Percentiles rank a stretch among this genome's conserved stretches.
Evolutionary conservation across 1,140 invertebrate genomes (phyloP).

Genomic region (Oscheius sp.): DNA sequence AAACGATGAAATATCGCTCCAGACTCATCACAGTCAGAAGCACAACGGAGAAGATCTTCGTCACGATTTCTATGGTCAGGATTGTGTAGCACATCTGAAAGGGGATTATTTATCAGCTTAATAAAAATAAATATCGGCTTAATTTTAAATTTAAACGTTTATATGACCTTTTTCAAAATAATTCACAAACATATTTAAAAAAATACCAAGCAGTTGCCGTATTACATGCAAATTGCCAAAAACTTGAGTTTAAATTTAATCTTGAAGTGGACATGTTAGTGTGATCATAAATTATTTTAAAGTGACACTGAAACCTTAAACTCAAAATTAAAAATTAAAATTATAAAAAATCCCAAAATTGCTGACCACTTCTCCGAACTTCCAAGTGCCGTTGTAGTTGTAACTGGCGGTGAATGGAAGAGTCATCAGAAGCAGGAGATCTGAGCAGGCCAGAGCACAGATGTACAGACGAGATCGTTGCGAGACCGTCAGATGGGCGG

Average conservation of each 20-base stretch:
- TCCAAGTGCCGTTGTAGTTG: conserved; percentile 25
- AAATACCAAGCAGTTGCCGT: too few relatives aligned
- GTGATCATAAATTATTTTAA: too few relatives aligned
- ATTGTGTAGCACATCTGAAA: conserved; percentile 26
- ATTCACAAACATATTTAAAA: too few relatives aligned
- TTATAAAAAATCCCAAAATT: background rate
- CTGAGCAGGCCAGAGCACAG: conserved; percentile 19
- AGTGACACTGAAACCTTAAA: too few relatives aligned
- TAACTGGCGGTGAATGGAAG: conserved; percentile 27
- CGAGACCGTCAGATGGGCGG: conserved; percentile 21
- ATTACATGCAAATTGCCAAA: too few relatives aligned
- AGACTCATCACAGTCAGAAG: conserved; percentile 37
- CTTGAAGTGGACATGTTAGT: too few relatives aligned
- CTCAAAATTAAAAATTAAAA: background rate
- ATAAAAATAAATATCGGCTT: too few relatives aligned
- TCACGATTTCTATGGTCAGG: conserved; percentile 31
- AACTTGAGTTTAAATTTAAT: too few relatives aligned
- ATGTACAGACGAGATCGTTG: conserved; percentile 33
- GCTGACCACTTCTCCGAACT: conserved; percentile 16
- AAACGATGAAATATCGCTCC: conserved; percentile 38
- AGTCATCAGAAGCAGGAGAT: conserved; percentile 29
- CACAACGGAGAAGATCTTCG: conserved; percentile 36
- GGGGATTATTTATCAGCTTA: background rate
- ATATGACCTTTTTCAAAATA: too few relatives aligned
- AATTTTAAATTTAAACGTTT: too few relatives aligned